These are phyloP conservation scores for Thymelicus acteon DNA, from an alignment of 2,888 invertebrate genomes.

Conservation along the genomic window DNA sequence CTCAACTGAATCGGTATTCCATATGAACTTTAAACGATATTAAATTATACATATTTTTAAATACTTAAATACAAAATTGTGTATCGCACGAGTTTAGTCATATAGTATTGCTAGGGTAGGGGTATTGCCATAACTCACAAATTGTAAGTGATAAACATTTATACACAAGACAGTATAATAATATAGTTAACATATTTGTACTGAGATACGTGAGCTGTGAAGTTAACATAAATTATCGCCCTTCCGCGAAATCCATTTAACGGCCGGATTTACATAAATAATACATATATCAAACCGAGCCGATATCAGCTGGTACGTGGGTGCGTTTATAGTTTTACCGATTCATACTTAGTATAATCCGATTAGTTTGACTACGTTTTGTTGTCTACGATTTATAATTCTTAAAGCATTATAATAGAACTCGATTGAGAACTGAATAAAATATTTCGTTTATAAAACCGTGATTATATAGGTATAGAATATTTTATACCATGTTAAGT, in stretches of 20 bases:
- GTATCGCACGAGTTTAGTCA: too few species aligned
- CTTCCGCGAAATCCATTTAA: slow-evolving; percentile 36
- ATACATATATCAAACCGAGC: slow-evolving; percentile 29
- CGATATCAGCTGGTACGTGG: slow-evolving; percentile 15
- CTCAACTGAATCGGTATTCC: too few species aligned
- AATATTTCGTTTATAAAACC: too few species aligned
- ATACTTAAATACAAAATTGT: too few species aligned
- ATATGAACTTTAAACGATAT: too few species aligned
- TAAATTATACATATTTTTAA: too few species aligned
- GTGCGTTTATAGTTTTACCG: slow-evolving; percentile 1
- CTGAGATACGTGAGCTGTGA: slow-evolving; percentile 28
- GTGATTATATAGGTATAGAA: too few species aligned
- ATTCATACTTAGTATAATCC: not conserved
- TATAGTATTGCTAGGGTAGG: too few species aligned
- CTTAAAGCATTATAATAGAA: too few species aligned
- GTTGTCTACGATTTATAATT: too few species aligned
- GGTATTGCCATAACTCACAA: not conserved
- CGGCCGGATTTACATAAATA: slow-evolving; percentile 30
- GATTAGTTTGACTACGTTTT: not conserved
- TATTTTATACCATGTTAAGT: too few species aligned
- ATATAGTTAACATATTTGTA: slow-evolving; percentile 30
- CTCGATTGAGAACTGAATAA: too few species aligned
- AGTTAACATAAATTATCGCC: slow-evolving; percentile 36
- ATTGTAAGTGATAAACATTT: slow-evolving; percentile 9
- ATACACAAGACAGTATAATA: not conserved